Conservation (phyloP, 2,888 invertebrate species). For the Diarsia dahlii region DNA sequence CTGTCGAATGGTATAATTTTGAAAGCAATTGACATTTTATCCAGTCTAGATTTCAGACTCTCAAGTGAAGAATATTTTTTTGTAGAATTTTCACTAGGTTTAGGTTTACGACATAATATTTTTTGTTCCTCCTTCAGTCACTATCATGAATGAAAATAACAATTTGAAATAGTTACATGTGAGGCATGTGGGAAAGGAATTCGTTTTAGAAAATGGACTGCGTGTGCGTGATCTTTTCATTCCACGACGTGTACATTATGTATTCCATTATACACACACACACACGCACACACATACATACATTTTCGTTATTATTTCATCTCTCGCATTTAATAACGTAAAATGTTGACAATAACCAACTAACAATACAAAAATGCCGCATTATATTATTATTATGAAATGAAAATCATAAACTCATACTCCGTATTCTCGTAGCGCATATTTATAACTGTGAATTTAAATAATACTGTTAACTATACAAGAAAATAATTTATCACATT, state of each 20-base stretch:
- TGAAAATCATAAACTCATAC: conserved; percentile 16
- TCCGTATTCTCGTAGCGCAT: conserved; percentile 16
- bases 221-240: too few relatives aligned
- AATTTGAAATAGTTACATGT: neutral
- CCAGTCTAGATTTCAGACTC: neutral
- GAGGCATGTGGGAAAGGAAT: neutral
- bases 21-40: neutral
- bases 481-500: conserved; percentile 22
- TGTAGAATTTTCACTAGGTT: neutral
- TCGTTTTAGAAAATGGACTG: too few relatives aligned
- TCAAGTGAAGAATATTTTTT: neutral
- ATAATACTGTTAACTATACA: conserved; percentile 21
- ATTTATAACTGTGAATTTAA: conserved; percentile 26
- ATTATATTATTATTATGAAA: conserved; percentile 3
- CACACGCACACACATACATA: too few relatives aligned
- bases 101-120: too few relatives aligned
- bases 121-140: neutral
- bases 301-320: too few relatives aligned
- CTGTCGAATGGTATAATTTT: neutral
- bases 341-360: neutral
- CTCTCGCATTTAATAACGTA: neutral
- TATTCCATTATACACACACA: too few relatives aligned
- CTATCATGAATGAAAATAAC: neutral
- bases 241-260: neutral
- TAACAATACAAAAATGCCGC: conserved; percentile 2